Evolutionary conservation across 1,140 invertebrate species (phyloP).

Genomic region (Acyrthosiphon pisum): DNA sequence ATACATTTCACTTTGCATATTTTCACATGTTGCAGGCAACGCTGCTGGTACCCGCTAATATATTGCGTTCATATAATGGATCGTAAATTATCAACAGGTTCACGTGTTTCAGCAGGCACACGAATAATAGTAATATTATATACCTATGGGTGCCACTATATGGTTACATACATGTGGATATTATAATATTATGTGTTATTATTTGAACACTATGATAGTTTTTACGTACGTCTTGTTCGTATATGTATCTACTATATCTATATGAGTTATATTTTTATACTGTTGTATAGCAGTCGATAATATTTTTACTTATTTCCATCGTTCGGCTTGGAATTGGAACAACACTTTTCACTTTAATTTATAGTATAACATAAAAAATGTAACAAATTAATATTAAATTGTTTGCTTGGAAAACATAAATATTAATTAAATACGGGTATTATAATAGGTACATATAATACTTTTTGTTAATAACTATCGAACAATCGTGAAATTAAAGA

Average conservation of each 20-base stretch:
- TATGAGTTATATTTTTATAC: neutral
- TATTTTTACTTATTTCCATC: neutral
- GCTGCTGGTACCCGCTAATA: neutral
- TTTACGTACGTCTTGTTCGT: neutral
- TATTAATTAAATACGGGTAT: neutral
- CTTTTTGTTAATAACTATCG: no score
- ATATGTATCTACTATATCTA: neutral
- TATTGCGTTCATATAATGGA: neutral
- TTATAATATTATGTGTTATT: neutral
- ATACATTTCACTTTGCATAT: slow-evolving; percentile 27
- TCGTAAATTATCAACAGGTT: slow-evolving; percentile 36
- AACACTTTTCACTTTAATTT: neutral
- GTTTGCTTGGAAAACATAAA: neutral
- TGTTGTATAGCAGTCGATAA: neutral
- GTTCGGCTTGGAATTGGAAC: neutral
- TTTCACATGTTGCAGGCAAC: neutral
- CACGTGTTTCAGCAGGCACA: neutral
- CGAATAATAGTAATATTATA: neutral
- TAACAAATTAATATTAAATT: neutral
- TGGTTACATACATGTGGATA: neutral
- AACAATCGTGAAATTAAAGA: no score
- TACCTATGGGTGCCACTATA: neutral
- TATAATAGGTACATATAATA: no score
- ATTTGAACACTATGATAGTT: neutral
- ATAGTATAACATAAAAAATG: neutral